A percentile compares a stretch with the other conserved stretches of the same genome.
Conservation (phyloP, 2,797 vertebrate species). For the Graptemys geographica region DNA sequence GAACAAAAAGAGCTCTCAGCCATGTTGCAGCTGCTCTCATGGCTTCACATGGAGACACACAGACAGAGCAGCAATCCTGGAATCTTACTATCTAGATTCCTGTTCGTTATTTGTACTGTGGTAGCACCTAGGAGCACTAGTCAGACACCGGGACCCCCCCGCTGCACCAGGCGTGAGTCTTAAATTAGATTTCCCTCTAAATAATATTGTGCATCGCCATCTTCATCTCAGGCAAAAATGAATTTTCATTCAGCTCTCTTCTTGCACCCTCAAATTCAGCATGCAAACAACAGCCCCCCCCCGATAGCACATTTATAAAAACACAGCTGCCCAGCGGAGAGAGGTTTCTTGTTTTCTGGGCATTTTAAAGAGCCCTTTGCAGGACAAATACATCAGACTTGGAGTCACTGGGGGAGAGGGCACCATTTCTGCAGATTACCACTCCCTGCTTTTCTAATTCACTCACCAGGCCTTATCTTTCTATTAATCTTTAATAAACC, state of each 20-base stretch:
- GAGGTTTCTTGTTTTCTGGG: neutral
- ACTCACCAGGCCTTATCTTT: conserved; percentile 69
- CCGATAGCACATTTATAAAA: neutral
- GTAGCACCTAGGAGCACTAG: neutral
- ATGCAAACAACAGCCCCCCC: neutral
- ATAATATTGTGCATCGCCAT: neutral
- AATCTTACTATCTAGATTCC: no score
- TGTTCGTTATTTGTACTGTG: neutral
- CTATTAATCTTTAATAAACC: conserved; percentile 76
- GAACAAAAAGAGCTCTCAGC: neutral
- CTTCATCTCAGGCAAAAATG: neutral
- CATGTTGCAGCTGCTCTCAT: neutral
- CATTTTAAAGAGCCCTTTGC: conserved; percentile 13
- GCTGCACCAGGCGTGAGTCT: neutral
- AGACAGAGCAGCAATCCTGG: neutral
- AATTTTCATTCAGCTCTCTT: neutral
- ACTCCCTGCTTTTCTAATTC: conserved; percentile 73
- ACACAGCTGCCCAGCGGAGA: conserved; percentile 1
- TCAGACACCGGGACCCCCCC: neutral
- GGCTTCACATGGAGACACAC: neutral
- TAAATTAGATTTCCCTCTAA: neutral
- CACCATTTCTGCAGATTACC: conserved; percentile 71
- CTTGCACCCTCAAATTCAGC: neutral
- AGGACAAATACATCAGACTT: conserved; percentile 48
- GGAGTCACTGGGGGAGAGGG: conserved; percentile 61